Percentiles rank a stretch among this genome's conserved stretches.
Conservation (phyloP, 2,888 invertebrate genomes). For the Acleris holmiana region DNA sequence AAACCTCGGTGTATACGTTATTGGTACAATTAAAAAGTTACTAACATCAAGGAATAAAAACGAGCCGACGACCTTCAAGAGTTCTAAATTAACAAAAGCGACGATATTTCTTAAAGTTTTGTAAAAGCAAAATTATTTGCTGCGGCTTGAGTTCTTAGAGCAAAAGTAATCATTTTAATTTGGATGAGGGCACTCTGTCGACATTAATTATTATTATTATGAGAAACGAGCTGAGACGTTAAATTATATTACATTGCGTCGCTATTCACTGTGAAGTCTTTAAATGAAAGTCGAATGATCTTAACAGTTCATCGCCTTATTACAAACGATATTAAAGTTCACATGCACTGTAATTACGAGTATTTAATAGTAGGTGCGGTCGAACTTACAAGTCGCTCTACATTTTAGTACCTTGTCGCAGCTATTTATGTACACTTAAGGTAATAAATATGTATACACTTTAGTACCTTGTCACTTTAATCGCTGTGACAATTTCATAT, state of each 20-base stretch:
- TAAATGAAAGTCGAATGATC: conserved; percentile 21
- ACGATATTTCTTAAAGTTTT: conserved; percentile 45
- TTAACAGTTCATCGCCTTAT: background rate
- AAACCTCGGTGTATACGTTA: conserved; percentile 4
- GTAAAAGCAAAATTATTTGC: conserved; percentile 47
- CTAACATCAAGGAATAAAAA: conserved; percentile 37
- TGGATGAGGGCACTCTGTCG: conserved; percentile 45
- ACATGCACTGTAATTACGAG: no score
- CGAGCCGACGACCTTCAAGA: conserved; percentile 32
- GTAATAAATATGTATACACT: no score
- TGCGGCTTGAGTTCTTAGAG: conserved; percentile 47
- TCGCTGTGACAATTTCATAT: no score
- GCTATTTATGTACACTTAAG: no score
- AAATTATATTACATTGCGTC: conserved; percentile 32
- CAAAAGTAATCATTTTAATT: conserved; percentile 50
- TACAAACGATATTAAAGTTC: no score
- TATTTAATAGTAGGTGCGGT: no score
- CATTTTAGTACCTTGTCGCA: no score
- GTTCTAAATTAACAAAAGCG: conserved; percentile 49
- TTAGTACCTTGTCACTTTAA: no score
- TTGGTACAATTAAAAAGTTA: conserved; percentile 34
- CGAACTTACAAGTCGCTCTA: no score
- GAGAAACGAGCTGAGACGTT: conserved; percentile 41
- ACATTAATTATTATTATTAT: conserved; percentile 46
- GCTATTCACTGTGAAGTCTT: conserved; percentile 24